phyloP scores from a whole-genome alignment of 2,888 invertebrate species.

The Carabus problematicus region DNA sequence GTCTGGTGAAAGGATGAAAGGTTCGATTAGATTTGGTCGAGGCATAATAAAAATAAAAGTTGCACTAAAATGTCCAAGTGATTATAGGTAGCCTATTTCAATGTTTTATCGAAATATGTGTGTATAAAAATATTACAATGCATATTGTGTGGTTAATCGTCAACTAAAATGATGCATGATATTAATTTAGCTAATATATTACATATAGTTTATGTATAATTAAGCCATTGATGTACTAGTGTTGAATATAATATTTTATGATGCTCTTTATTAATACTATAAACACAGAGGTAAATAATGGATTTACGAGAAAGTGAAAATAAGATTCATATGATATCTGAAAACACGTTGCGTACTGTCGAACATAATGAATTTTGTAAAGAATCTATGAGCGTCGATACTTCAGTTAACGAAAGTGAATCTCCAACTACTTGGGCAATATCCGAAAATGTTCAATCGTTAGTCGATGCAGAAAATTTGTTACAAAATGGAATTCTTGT shows the following conservation, averaged over 20 bases:
- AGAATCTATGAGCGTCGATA: background rate
- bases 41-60: too few relatives aligned
- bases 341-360: background rate
- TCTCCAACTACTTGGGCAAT: background rate
- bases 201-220: too few relatives aligned
- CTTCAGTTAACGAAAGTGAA: background rate
- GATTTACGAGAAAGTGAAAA: conserved; percentile 11
- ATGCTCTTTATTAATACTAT: conserved; percentile 13
- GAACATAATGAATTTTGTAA: background rate
- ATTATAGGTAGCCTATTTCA: too few relatives aligned
- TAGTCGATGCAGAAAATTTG: conserved; percentile 56
- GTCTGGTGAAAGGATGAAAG: too few relatives aligned
- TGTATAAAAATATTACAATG: too few relatives aligned
- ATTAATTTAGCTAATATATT: too few relatives aligned
- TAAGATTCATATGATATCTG: background rate
- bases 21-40: too few relatives aligned
- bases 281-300: conserved; percentile 9
- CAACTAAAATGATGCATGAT: too few relatives aligned
- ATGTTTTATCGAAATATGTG: too few relatives aligned
- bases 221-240: too few relatives aligned
- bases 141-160: too few relatives aligned
- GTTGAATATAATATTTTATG: background rate
- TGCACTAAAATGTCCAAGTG: too few relatives aligned
- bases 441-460: background rate
- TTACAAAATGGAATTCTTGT: conserved; percentile 60